Evolutionary conservation across 30 jellyfish, hydroid and myxozoan genomes (phyloP).

Genomic region (Cassiopea andromeda): DNA sequence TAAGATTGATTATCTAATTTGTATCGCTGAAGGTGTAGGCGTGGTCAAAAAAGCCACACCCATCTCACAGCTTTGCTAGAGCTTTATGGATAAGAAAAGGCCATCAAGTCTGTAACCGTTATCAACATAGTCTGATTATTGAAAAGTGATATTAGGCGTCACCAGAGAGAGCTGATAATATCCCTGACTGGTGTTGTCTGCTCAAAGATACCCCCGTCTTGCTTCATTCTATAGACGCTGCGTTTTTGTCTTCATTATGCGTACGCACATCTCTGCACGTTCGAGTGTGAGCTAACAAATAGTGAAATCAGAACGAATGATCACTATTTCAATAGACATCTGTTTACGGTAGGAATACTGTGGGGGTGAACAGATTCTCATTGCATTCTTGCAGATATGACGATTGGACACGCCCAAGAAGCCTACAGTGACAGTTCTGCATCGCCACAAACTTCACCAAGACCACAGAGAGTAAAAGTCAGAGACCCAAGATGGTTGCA

Average conservation of each 20-base stretch:
- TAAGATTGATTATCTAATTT: too few relatives aligned
- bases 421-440: slow-evolving; percentile 50
- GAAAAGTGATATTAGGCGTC: too few relatives aligned
- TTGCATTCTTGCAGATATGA: slow-evolving; percentile 40
- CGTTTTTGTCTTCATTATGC: slow-evolving; percentile 23
- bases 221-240: slow-evolving; percentile 53
- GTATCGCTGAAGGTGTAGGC: too few relatives aligned
- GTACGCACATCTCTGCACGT: slow-evolving; percentile 29
- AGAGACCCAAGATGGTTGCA: slow-evolving; percentile 79
- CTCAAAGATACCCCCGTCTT: slow-evolving; percentile 35
- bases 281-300: background rate
- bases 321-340: slow-evolving; percentile 15
- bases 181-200: background rate
- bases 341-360: slow-evolving; percentile 18
- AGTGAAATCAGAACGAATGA: slow-evolving; percentile 31
- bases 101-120: too few relatives aligned
- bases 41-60: too few relatives aligned
- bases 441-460: slow-evolving; percentile 66
- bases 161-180: background rate
- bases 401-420: slow-evolving; percentile 68
- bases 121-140: too few relatives aligned
- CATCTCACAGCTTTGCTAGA: too few relatives aligned
- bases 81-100: too few relatives aligned
- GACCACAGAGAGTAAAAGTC: slow-evolving; percentile 53
- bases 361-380: slow-evolving; percentile 16